A percentile compares a stretch with the other conserved stretches of the same genome.
Evolutionary conservation across 2,888 invertebrate genomes (phyloP).

Genomic region (Seira ritae): DNA sequence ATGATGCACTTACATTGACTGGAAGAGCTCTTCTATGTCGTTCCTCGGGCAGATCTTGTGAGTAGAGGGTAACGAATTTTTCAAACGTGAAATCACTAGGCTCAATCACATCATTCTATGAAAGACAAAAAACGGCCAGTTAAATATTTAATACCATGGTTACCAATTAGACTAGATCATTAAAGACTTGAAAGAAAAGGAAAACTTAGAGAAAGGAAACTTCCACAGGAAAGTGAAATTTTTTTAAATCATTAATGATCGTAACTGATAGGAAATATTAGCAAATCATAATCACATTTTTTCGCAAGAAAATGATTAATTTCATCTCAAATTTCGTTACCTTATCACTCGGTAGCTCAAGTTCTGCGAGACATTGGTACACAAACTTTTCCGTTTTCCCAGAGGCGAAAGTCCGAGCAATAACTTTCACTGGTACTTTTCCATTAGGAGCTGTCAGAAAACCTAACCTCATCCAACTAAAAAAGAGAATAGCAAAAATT

Average conservation of each 20-base stretch:
- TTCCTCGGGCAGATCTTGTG: conserved; percentile 99
- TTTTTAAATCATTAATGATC: background rate
- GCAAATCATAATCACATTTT: no score
- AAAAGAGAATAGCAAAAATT: conserved; percentile 74
- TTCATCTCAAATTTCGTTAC: no score
- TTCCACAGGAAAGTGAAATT: no score
- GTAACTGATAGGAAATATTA: no score
- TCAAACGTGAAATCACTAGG: conserved; percentile 97
- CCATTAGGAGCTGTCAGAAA: conserved; percentile 95
- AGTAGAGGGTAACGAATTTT: conserved; percentile 97
- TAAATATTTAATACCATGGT: no score
- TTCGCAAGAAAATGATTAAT: no score
- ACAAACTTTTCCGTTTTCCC: conserved; percentile 99
- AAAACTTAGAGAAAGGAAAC: no score
- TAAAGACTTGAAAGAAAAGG: no score
- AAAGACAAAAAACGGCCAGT: conserved; percentile 68
- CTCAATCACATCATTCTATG: conserved; percentile 94
- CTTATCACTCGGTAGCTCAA: conserved; percentile 95
- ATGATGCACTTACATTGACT: conserved; percentile 89
- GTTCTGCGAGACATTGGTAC: conserved; percentile 95
- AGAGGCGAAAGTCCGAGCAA: conserved; percentile 98
- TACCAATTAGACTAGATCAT: no score
- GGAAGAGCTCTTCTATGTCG: conserved; percentile 98
- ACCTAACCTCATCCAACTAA: conserved; percentile 98
- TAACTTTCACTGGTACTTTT: conserved; percentile 97